These are phyloP conservation scores for Crioceris asparagi DNA, from an alignment of 2,888 invertebrate genomes.

Conservation along the genomic window DNA sequence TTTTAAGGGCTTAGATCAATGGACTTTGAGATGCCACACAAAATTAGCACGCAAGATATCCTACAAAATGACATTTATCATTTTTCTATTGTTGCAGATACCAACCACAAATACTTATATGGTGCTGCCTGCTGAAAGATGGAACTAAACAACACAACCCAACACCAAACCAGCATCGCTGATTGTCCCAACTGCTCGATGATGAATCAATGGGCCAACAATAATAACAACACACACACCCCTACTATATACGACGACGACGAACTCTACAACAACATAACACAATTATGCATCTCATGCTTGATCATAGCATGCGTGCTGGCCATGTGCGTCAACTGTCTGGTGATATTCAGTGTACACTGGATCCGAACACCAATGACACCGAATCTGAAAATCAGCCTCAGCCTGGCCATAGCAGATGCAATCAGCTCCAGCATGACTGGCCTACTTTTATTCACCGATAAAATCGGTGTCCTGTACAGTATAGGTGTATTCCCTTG, in stretches of 20 bases:
- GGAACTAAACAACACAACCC: too few relatives aligned
- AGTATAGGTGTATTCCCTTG: conserved; percentile 15
- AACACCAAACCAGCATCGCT: too few relatives aligned
- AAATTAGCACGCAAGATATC: too few relatives aligned
- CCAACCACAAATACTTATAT: too few relatives aligned
- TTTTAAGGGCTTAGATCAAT: too few relatives aligned
- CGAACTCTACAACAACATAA: conserved; percentile 10
- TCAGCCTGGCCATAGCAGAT: conserved; percentile 49
- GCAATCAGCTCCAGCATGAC: conserved; percentile 44
- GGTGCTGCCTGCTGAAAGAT: too few relatives aligned
- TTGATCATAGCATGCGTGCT: conserved; percentile 42
- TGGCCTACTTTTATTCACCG: conserved; percentile 29
- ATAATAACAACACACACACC: too few relatives aligned
- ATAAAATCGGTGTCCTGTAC: conserved; percentile 9
- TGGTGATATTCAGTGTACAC: conserved; percentile 42
- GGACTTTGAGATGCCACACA: too few relatives aligned
- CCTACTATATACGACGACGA: conserved; percentile 4
- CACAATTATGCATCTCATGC: conserved; percentile 24
- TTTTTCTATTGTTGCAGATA: too few relatives aligned
- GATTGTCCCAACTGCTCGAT: too few relatives aligned
- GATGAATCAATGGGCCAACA: too few relatives aligned
- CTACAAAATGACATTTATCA: too few relatives aligned
- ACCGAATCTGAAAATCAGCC: conserved; percentile 47
- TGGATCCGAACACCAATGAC: conserved; percentile 48
- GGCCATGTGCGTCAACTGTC: conserved; percentile 43